These are phyloP conservation scores for Monomorium pharaonis DNA, from an alignment of 1,140 invertebrate species.

Conservation along the genomic window DNA sequence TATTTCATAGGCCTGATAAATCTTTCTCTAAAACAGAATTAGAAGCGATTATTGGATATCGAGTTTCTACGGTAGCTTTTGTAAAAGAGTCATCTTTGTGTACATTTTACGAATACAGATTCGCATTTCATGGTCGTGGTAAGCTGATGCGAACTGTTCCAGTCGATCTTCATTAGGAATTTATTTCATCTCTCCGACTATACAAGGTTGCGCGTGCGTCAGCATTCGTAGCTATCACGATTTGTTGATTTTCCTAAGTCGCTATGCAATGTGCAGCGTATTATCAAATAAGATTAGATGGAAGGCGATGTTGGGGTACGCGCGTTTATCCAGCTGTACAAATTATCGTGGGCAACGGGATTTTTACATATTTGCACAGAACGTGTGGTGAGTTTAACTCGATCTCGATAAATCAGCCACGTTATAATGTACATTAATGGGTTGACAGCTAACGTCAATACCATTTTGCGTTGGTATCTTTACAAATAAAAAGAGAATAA, in stretches of 20 bases:
- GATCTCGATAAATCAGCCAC: neutral
- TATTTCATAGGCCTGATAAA: neutral
- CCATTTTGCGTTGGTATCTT: neutral
- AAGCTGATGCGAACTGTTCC: constrained; percentile 26
- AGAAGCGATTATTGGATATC: constrained; percentile 29
- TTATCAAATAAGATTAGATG: constrained; percentile 30
- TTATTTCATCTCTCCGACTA: constrained; percentile 50
- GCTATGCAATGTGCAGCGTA: neutral
- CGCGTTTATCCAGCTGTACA: neutral
- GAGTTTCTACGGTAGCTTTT: constrained; percentile 31
- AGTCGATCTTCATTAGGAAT: constrained; percentile 56
- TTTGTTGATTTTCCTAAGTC: constrained; percentile 37
- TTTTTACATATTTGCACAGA: neutral
- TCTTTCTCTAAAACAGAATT: constrained; percentile 10
- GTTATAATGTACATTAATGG: neutral
- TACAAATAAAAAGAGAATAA: neutral
- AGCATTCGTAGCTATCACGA: constrained; percentile 28
- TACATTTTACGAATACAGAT: constrained; percentile 34
- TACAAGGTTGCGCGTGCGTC: constrained; percentile 3
- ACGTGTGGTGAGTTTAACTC: neutral
- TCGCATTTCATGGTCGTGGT: constrained; percentile 38
- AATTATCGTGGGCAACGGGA: neutral
- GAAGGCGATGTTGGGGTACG: neutral
- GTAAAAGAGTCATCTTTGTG: neutral
- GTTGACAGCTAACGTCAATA: neutral